These are phyloP conservation scores for Clunio marinus DNA, from an alignment of 2,888 invertebrate species.

Conservation along the genomic window DNA sequence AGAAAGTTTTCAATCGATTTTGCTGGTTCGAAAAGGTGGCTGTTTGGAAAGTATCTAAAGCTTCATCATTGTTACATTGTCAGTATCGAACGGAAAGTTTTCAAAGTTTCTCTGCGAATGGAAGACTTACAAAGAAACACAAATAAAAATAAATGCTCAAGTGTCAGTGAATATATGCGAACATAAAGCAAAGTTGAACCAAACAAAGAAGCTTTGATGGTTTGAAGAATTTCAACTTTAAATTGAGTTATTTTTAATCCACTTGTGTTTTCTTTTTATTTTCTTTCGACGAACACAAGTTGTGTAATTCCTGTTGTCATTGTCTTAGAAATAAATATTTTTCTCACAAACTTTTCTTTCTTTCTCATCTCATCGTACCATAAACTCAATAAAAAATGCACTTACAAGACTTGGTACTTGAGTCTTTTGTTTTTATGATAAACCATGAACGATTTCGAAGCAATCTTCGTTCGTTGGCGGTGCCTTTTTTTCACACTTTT, in stretches of 20 bases:
- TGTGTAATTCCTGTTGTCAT: constrained; percentile 35
- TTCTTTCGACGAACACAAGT: constrained; percentile 17
- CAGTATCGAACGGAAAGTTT: background rate
- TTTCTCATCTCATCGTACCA: background rate
- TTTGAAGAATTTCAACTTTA: constrained; percentile 11
- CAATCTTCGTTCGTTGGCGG: constrained; percentile 15
- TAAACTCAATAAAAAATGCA: constrained; percentile 38
- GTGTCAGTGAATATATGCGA: constrained; percentile 6
- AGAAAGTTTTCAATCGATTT: no score
- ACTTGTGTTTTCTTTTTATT: constrained; percentile 5
- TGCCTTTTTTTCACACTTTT: constrained; percentile 15
- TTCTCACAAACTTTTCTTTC: background rate
- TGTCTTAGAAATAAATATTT: constrained; percentile 33
- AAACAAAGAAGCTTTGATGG: constrained; percentile 7
- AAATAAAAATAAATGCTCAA: constrained; percentile 11
- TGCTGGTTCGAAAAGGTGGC: no score
- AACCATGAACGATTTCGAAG: constrained; percentile 4
- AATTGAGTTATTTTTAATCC: constrained; percentile 39
- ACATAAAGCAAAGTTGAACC: background rate
- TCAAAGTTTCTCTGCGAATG: background rate
- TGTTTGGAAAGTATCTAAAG: no score
- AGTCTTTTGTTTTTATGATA: constrained; percentile 35
- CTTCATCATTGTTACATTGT: no score
- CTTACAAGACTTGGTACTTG: background rate
- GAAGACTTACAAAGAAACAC: no score